These are phyloP conservation scores for Colistium nudipinnis DNA, from an alignment of 2,113 vertebrate genomes.

Conservation along the genomic window DNA sequence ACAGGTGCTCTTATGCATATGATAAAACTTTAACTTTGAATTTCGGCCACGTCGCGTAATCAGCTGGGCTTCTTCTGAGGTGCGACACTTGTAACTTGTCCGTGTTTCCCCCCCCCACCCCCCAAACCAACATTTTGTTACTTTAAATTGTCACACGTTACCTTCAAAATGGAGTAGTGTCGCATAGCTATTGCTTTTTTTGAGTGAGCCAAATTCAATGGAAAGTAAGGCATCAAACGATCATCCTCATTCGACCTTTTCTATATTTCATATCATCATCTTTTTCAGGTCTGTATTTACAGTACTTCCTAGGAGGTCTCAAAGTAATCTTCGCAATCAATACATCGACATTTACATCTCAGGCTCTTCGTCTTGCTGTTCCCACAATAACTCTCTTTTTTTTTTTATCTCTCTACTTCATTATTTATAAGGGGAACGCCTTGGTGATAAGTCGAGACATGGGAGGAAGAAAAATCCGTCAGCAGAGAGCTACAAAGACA, in stretches of 20 bases:
- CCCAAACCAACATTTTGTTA: too few species aligned
- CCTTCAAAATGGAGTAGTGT: too few species aligned
- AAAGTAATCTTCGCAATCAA: background rate
- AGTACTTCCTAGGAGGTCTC: constrained; percentile 1
- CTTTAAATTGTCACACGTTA: too few species aligned
- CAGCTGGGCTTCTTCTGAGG: background rate
- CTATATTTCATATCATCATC: background rate
- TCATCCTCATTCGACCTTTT: too few species aligned
- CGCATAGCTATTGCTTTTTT: too few species aligned
- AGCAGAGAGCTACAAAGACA: too few species aligned
- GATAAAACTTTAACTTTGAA: background rate
- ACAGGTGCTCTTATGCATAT: too few species aligned
- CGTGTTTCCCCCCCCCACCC: too few species aligned
- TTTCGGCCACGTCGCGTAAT: too few species aligned
- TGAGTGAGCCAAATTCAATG: too few species aligned
- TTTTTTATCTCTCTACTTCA: background rate
- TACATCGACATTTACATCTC: constrained; percentile 8
- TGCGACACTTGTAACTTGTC: too few species aligned
- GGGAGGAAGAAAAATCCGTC: constrained; percentile 4
- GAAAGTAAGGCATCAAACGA: too few species aligned
- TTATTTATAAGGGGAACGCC: constrained; percentile 29
- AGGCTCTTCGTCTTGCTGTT: background rate
- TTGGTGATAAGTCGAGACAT: constrained; percentile 10
- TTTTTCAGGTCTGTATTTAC: background rate
- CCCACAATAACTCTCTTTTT: background rate